A percentile compares a stretch with the other conserved stretches of the same genome.
phyloP scores from a whole-genome alignment of 2,113 vertebrate genomes.

The Cheirogaleus medius region DNA sequence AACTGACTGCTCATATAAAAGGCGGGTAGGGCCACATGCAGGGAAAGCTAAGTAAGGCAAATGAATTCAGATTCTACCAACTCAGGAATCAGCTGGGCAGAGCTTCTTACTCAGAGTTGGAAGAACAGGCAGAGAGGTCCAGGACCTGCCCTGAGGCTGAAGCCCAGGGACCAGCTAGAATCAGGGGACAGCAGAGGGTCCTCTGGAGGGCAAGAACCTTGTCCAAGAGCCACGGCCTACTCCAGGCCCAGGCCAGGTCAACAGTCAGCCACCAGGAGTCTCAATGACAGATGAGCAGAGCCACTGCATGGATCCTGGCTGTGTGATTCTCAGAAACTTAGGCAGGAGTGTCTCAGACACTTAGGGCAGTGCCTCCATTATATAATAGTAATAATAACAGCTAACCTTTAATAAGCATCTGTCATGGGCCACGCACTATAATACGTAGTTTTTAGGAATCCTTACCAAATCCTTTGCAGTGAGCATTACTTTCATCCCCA shows the following conservation, averaged over 20 bases:
- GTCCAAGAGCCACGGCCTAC: background rate
- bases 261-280: background rate
- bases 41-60: background rate
- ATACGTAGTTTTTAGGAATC: background rate
- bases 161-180: background rate
- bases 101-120: background rate
- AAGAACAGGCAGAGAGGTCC: background rate
- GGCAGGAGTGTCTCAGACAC: background rate
- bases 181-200: background rate
- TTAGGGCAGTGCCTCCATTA: background rate
- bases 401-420: background rate
- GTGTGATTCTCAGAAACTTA: background rate
- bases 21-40: background rate
- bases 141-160: background rate
- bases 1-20: background rate
- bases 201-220: background rate
- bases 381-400: too few relatives aligned
- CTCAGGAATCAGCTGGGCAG: background rate
- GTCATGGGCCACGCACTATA: background rate
- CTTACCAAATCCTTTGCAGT: background rate
- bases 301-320: background rate
- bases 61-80: background rate
- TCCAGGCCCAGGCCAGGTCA: background rate
- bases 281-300: background rate
- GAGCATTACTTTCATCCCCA: background rate